Conservation (phyloP, 2,797 vertebrate genomes). For the Hypotaenidia okinawae region DNA sequence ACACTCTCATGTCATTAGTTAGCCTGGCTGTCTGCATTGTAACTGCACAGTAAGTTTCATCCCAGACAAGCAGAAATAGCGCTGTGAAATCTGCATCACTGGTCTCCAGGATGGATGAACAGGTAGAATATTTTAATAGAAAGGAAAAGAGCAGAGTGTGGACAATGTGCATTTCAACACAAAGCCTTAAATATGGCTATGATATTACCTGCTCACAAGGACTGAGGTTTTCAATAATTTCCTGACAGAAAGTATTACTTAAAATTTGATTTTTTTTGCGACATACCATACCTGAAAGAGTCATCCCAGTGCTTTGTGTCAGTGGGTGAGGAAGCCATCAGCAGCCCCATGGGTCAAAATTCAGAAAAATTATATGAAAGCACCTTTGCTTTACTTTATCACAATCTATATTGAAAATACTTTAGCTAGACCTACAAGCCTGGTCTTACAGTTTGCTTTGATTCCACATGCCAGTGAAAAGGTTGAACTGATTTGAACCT, state of each 20-base stretch:
- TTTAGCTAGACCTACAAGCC: not conserved
- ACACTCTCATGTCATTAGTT: not conserved
- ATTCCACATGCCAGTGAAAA: not conserved
- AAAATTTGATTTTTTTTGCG: not conserved
- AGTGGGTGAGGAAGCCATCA: not conserved
- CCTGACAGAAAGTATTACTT: not conserved
- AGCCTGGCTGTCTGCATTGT: not conserved
- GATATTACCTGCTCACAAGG: not conserved
- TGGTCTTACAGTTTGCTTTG: not conserved
- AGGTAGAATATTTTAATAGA: not conserved
- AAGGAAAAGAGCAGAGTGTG: not conserved
- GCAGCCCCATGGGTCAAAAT: not conserved
- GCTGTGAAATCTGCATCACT: not conserved
- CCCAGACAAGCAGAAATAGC: not conserved
- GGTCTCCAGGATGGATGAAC: not conserved
- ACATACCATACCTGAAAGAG: not conserved
- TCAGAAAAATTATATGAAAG: not conserved
- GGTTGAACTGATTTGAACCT: conserved; percentile 42
- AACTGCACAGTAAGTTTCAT: not conserved
- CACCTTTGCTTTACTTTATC: not conserved
- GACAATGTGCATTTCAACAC: not conserved
- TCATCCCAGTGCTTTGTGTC: not conserved
- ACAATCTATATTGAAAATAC: not conserved
- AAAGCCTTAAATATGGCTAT: not conserved
- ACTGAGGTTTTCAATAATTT: not conserved